Percentiles rank a stretch among this genome's conserved stretches.
Conservation (phyloP, 30 jellyfish, hydroid and myxozoan genomes). For the Cassiopea xamachana region DNA sequence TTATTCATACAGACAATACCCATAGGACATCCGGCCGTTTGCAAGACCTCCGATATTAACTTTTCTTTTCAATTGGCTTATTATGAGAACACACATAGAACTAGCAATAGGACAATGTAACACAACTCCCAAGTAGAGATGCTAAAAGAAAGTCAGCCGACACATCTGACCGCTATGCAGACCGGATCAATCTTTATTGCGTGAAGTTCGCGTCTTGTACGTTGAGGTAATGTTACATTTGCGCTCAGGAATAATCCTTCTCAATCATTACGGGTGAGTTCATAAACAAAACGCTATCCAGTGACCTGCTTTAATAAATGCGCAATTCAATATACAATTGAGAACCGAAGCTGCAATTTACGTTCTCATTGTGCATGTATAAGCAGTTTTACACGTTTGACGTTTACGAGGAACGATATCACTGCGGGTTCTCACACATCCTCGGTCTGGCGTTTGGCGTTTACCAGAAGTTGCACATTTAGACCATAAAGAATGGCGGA, state of each 20-base stretch:
- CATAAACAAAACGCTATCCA: slow-evolving; percentile 21
- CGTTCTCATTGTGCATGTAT: slow-evolving; percentile 6
- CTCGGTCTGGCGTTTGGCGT: neutral
- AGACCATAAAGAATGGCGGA: neutral
- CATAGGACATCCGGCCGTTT: neutral
- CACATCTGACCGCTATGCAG: neutral
- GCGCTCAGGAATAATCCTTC: neutral
- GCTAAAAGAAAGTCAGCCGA: neutral
- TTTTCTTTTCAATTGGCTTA: slow-evolving; percentile 14
- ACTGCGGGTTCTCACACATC: slow-evolving; percentile 3
- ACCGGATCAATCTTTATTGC: neutral
- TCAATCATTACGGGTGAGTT: slow-evolving; percentile 31
- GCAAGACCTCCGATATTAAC: slow-evolving; percentile 37
- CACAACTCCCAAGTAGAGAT: neutral
- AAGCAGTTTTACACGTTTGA: slow-evolving; percentile 17
- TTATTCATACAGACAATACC: slow-evolving; percentile 3
- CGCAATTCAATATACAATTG: neutral
- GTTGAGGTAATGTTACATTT: neutral
- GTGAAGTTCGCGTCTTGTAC: neutral
- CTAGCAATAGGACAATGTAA: neutral
- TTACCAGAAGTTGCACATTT: neutral
- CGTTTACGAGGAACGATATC: neutral
- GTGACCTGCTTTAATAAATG: slow-evolving; percentile 22
- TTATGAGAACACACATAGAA: neutral
- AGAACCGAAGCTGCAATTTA: neutral